These are phyloP conservation scores for Nemotelus pantherinus DNA, from an alignment of 2,888 invertebrate genomes.

Conservation along the genomic window DNA sequence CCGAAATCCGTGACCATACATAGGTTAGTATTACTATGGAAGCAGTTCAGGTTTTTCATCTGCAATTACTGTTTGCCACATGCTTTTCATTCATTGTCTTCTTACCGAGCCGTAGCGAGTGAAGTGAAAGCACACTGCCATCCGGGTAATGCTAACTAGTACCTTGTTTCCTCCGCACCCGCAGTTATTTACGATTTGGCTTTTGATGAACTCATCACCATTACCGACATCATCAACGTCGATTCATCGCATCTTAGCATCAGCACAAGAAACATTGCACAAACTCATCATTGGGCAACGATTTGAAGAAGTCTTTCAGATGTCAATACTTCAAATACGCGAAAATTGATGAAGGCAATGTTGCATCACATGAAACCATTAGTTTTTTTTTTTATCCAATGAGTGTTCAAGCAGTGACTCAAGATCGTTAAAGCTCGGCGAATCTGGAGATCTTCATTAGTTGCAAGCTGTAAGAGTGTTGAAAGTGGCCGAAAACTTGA, in stretches of 20 bases:
- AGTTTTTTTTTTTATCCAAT: no score
- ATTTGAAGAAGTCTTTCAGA: slow-evolving; percentile 3
- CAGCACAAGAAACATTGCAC: slow-evolving; percentile 1
- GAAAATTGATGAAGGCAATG: not conserved
- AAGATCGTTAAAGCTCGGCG: no score
- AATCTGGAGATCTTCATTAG: no score
- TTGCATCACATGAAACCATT: not conserved
- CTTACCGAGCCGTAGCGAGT: not conserved
- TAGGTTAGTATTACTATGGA: slow-evolving; percentile 7
- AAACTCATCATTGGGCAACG: not conserved
- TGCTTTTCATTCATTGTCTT: slow-evolving; percentile 1
- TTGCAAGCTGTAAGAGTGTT: no score
- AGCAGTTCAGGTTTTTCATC: not conserved
- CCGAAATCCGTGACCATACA: not conserved
- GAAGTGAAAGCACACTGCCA: slow-evolving; percentile 20
- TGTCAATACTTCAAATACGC: slow-evolving; percentile 27
- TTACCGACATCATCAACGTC: not conserved
- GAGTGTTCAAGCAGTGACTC: no score
- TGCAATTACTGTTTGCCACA: not conserved
- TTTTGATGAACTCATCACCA: slow-evolving; percentile 31
- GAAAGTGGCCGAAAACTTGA: no score
- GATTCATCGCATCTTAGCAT: not conserved
- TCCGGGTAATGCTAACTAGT: not conserved
- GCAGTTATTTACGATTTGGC: slow-evolving; percentile 14
- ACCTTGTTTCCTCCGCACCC: not conserved